Percentiles rank a stretch among this genome's conserved stretches.
phyloP scores from a whole-genome alignment of 2,113 vertebrate genomes.

The Lycaon pictus region DNA sequence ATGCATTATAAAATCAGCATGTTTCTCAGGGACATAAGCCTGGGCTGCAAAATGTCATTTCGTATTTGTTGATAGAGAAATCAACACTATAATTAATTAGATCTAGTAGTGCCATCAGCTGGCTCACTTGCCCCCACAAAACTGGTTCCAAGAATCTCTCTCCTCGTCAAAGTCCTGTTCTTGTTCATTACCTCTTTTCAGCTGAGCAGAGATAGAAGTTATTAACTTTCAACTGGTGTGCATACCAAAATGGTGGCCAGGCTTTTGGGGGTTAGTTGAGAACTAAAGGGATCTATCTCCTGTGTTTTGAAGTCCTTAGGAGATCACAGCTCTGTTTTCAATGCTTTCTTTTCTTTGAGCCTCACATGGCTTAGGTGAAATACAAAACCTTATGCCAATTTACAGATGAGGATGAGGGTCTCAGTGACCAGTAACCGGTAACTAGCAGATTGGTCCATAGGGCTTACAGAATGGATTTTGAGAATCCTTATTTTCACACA shows the following conservation, averaged over 20 bases:
- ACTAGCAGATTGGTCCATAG: neutral
- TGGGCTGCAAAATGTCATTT: neutral
- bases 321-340: neutral
- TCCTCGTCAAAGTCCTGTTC: neutral
- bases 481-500: neutral
- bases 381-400: neutral
- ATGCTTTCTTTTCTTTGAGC: neutral
- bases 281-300: neutral
- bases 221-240: neutral
- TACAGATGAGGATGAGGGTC: neutral
- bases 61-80: slow-evolving; percentile 47
- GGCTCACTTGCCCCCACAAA: neutral
- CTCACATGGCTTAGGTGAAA: neutral
- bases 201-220: neutral
- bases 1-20: neutral
- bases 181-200: neutral
- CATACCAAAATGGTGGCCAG: neutral
- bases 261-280: neutral
- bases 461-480: neutral
- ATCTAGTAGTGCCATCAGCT: neutral
- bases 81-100: slow-evolving; percentile 14
- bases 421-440: neutral
- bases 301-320: neutral
- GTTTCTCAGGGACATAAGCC: slow-evolving; percentile 6
- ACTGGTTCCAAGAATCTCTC: neutral